Evolutionary conservation across 2,797 vertebrate species (phyloP), one percentile per base, ranked within the genome.

Genomic region (Centropyge bicolor): DNA sequence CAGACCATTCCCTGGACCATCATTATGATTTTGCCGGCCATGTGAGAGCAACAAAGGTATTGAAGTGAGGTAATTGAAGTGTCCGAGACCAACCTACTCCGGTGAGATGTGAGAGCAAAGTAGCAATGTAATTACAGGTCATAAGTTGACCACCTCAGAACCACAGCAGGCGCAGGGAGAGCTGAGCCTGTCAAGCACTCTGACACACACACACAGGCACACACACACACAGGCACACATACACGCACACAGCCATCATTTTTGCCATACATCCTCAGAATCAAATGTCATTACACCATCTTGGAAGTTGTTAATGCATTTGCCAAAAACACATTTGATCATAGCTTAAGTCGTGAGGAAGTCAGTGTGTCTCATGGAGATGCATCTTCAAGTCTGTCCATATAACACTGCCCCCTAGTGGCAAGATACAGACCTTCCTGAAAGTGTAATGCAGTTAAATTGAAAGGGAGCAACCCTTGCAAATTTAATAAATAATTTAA

Each of bases 111-210:
- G 76, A 74, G 89, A 88, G 84, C 77, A 81, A 81, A 89, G 88
- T 87, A 83, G 77, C 87, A 86, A 82, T 88, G 92, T 94, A 93
- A 95, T 95, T 94, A 94, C 94, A 95, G 92, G 91, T 94, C 90
- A 94, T 89, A 89, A 90, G 94, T 93, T 92, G 90, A 93, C 71
- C 88, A 90, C 87, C 85, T 91, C 81, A 71, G 90, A 92, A 83
- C 89, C 86, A 81, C 83, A 69, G 83, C 76, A 66, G 86, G 84
- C 74, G 43, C 71, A 59, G 67, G 68, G 80, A 93, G 87, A 89
- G 85, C 88, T 81, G 85, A 81, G 81, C 73, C 90, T 91, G 91
- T 92, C 92, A 90, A 85, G 54, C 84, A 78, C 72, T 60, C 63
- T 74, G 86, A 90, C 78, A 77, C 20, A 24, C n/a, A 56, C 60